These are phyloP conservation scores for Drosophila borborema DNA, from an alignment of 2,888 invertebrate species.

Conservation along the genomic window DNA sequence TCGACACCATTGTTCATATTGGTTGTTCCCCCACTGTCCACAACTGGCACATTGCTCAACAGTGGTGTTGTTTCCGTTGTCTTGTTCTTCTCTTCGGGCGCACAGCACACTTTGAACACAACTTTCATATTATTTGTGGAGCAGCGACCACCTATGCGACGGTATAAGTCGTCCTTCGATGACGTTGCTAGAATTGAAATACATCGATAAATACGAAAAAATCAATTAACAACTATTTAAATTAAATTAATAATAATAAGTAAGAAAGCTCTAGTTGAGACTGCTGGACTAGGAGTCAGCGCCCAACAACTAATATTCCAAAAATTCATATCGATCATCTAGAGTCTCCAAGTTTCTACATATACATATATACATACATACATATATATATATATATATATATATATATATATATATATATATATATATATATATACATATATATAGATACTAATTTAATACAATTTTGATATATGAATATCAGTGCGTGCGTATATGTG, in stretches of 20 bases:
- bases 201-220: neutral
- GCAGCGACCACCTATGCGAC: conserved; percentile 96
- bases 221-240: neutral
- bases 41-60: conserved; percentile 43
- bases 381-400: too few relatives aligned
- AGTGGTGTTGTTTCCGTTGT: conserved; percentile 80
- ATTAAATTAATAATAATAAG: neutral
- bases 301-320: too few relatives aligned
- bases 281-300: too few relatives aligned
- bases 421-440: too few relatives aligned
- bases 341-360: too few relatives aligned
- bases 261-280: too few relatives aligned
- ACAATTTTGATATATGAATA: too few relatives aligned
- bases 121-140: conserved; percentile 97
- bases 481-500: too few relatives aligned
- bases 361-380: too few relatives aligned
- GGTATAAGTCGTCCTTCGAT: conserved; percentile 95
- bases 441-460: too few relatives aligned
- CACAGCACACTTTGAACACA: conserved; percentile 97
- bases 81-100: conserved; percentile 88
- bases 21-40: neutral
- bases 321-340: too few relatives aligned
- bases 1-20: conserved; percentile 39
- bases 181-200: conserved; percentile 89
- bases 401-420: too few relatives aligned